These are phyloP conservation scores for Plagodis pulveraria DNA, from an alignment of 2,888 invertebrate genomes.

Conservation along the genomic window DNA sequence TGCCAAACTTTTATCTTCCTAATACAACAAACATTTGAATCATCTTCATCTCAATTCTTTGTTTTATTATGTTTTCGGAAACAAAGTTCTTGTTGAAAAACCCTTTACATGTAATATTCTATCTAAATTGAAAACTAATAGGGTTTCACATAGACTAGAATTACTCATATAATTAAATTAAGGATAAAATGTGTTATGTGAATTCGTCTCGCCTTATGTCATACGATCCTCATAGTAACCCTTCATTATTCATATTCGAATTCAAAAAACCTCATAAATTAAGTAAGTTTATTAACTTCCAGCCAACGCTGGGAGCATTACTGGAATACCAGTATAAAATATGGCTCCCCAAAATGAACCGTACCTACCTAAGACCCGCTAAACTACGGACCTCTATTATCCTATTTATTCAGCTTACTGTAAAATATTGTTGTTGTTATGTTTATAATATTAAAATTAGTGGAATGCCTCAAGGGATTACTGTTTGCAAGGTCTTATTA, in stretches of 20 bases:
- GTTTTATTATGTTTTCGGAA: too few species aligned
- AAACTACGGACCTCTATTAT: constrained; percentile 20
- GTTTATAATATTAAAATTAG: constrained; percentile 44
- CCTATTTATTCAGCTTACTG: constrained; percentile 32
- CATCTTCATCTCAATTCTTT: too few species aligned
- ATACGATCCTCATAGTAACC: background rate
- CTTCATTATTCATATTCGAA: constrained; percentile 11
- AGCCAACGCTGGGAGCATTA: constrained; percentile 20
- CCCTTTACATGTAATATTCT: too few species aligned
- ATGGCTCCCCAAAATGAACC: constrained; percentile 25
- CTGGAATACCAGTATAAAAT: constrained; percentile 22
- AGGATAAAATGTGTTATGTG: too few species aligned
- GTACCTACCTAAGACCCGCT: constrained; percentile 9
- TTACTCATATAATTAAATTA: background rate
- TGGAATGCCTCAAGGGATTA: constrained; percentile 40
- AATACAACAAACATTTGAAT: too few species aligned
- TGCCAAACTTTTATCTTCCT: too few species aligned
- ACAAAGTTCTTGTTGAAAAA: too few species aligned
- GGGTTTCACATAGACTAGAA: background rate
- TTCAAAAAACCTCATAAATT: constrained; percentile 13
- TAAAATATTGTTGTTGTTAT: constrained; percentile 42
- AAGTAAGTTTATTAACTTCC: constrained; percentile 17
- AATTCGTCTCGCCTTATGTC: too few species aligned
- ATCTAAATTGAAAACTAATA: too few species aligned
- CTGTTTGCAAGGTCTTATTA: constrained; percentile 23